A percentile compares a stretch with the other conserved stretches of the same genome.
Conservation (phyloP, 2,888 invertebrate species). For the Limulus polyphemus region DNA sequence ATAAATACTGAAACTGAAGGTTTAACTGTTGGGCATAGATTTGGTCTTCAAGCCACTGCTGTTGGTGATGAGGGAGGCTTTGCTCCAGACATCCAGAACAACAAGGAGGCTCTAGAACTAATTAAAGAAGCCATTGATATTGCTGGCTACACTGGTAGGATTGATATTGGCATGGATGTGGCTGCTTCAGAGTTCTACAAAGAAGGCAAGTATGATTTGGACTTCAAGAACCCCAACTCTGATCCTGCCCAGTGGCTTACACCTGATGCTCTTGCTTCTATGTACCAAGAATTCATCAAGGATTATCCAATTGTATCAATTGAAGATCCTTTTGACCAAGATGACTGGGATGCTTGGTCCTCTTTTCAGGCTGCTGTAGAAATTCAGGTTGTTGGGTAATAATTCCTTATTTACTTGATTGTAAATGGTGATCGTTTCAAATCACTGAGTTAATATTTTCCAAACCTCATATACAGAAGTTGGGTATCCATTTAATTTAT, state of each 20-base stretch:
- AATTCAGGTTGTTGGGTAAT: constrained; percentile 52
- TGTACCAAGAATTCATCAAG: constrained; percentile 81
- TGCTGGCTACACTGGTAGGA: constrained; percentile 91
- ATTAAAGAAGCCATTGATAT: constrained; percentile 79
- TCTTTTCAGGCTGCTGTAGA: constrained; percentile 57
- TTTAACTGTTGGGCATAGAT: constrained; percentile 3
- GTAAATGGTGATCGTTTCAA: too few species aligned
- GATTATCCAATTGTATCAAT: constrained; percentile 87
- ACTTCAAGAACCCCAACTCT: constrained; percentile 91
- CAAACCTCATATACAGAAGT: too few species aligned
- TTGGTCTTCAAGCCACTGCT: constrained; percentile 88
- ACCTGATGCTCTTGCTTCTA: constrained; percentile 64
- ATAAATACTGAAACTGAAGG: too few species aligned
- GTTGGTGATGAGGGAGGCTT: constrained; percentile 99
- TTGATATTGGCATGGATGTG: constrained; percentile 98
- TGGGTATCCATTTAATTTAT: too few species aligned
- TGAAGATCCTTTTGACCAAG: constrained; percentile 99
- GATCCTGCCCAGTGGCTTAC: constrained; percentile 67
- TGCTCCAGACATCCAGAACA: constrained; percentile 93
- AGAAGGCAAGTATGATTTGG: constrained; percentile 69
- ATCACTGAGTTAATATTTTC: too few species aligned
- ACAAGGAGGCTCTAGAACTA: constrained; percentile 79
- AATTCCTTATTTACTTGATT: not conserved
- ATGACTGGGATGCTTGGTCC: constrained; percentile 94
- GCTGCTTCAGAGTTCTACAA: constrained; percentile 96